Evolutionary conservation across 2,888 invertebrate genomes (phyloP), one percentile per base, ranked within the genome.

Genomic region (Agrotis puta): DNA sequence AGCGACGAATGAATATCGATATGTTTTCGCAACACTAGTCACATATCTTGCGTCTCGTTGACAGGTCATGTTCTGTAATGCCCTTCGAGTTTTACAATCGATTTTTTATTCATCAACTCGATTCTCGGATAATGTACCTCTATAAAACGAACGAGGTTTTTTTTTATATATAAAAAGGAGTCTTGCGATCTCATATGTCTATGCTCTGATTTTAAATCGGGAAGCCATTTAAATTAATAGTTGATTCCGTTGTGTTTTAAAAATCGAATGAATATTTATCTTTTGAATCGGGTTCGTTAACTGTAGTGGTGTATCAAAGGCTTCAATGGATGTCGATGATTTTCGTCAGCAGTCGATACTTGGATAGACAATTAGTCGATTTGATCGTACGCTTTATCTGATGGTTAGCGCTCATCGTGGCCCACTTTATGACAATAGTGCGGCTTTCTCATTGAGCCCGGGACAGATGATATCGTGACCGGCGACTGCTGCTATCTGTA

Each of bases 341-440:
- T 74, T 70, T 82, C 65, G 74, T 74, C 74, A 69, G 79, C 77
- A 70, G 83, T 79, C 77, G 56, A 61, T 74, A 50, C 59, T 68
- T 72, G 33, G 82, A 82, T 81, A 79, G 81, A 70, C 81, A 85
- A 89, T 91, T 90, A 89, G 87, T 86, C 81, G 87, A 85, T 88
- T 88, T 88, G 88, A 90, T 86, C 83, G 77, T 75, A 85, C 82
- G 85, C 71, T 86, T 84, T 82, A 88, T 88, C 86, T 86, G 88
- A 90, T 90, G 82, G 70, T 79, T 82, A 79, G 82, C 78, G 85
- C 86, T 89, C 89, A 88, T 87, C 88, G 89, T 90, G 92, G 84
- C 89, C 91, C 88, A 92, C 87, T 89, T 92, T 78, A 86, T 85
- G 87, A 89, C 88, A 90, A 91, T 88, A 85, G 88, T 85, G 85